These are phyloP conservation scores for Nannoperca australis DNA, from an alignment of 2,797 vertebrate species.

Conservation along the genomic window DNA sequence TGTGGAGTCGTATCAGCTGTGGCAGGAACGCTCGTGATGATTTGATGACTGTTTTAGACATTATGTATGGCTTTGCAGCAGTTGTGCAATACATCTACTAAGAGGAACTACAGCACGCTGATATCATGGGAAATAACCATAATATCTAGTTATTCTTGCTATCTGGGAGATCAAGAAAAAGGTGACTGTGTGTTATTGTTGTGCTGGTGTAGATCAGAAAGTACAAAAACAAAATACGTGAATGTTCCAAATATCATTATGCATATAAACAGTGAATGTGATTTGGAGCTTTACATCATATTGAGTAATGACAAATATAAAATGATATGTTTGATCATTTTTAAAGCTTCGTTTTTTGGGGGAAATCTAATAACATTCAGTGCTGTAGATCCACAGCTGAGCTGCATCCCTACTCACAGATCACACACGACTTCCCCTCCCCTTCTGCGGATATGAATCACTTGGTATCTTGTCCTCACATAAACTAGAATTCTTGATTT, in stretches of 20 bases:
- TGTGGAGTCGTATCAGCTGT: conserved; percentile 5
- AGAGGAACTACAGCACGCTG: conserved; percentile 31
- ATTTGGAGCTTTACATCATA: conserved; percentile 10
- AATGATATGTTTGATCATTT: no score
- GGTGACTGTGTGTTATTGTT: conserved; percentile 32
- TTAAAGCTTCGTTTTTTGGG: no score
- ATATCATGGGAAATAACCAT: conserved; percentile 67
- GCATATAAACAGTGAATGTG: background rate
- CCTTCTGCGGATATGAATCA: background rate
- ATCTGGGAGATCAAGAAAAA: conserved; percentile 39
- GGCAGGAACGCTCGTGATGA: conserved; percentile 6
- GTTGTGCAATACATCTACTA: conserved; percentile 54
- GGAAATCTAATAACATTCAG: background rate
- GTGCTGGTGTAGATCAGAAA: conserved; percentile 33
- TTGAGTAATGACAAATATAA: background rate
- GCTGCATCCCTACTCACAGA: background rate
- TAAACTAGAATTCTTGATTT: conserved; percentile 19
- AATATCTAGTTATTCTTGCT: conserved; percentile 49
- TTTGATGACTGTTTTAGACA: conserved; percentile 45
- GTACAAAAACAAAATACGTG: conserved; percentile 2
- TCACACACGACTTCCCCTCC: background rate
- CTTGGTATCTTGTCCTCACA: background rate
- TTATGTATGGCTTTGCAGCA: conserved; percentile 50
- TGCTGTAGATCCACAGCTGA: background rate
- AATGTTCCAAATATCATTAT: background rate